A percentile compares a stretch with the other conserved stretches of the same genome.
Evolutionary conservation across 2,888 invertebrate species (phyloP).

Genomic region (Capitulum mitella): DNA sequence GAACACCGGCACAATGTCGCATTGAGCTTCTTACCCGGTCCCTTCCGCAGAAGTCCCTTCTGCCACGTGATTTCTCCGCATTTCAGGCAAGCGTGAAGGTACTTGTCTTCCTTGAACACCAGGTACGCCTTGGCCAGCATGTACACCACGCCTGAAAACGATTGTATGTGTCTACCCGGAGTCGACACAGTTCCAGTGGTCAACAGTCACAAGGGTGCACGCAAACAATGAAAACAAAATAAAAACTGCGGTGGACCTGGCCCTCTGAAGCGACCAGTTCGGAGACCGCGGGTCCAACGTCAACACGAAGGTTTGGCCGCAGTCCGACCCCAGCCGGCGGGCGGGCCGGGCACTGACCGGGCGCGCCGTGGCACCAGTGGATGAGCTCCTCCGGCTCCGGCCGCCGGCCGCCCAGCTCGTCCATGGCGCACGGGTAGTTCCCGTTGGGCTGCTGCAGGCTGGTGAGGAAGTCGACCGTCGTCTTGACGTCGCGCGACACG

Average conservation of each 20-base stretch:
- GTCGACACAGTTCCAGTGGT: too few relatives aligned
- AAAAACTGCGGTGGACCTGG: not conserved
- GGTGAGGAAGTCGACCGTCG: constrained; percentile 59
- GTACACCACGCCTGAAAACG: constrained; percentile 59
- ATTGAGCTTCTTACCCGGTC: constrained; percentile 57
- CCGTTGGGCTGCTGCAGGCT: constrained; percentile 61
- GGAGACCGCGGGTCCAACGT: too few relatives aligned
- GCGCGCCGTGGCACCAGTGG: constrained; percentile 88
- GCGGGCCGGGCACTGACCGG: constrained; percentile 54
- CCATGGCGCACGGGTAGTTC: constrained; percentile 68
- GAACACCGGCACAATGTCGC: too few relatives aligned
- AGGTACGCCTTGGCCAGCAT: constrained; percentile 72
- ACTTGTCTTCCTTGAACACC: constrained; percentile 64
- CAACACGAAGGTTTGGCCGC: too few relatives aligned
- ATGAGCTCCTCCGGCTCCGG: constrained; percentile 58
- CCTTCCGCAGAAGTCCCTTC: constrained; percentile 73
- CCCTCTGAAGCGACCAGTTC: too few relatives aligned
- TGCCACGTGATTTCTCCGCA: constrained; percentile 68
- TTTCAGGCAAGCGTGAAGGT: constrained; percentile 57
- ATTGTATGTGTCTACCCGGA: too few relatives aligned
- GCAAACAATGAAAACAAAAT: constrained; percentile 26
- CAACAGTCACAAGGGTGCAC: too few relatives aligned
- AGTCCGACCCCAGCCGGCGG: too few relatives aligned
- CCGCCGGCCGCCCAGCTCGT: constrained; percentile 54
- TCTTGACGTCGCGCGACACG: constrained; percentile 53